Conservation (phyloP, 92 coral and sea anemone genomes). For the Umimayanthus chanpuru region DNA sequence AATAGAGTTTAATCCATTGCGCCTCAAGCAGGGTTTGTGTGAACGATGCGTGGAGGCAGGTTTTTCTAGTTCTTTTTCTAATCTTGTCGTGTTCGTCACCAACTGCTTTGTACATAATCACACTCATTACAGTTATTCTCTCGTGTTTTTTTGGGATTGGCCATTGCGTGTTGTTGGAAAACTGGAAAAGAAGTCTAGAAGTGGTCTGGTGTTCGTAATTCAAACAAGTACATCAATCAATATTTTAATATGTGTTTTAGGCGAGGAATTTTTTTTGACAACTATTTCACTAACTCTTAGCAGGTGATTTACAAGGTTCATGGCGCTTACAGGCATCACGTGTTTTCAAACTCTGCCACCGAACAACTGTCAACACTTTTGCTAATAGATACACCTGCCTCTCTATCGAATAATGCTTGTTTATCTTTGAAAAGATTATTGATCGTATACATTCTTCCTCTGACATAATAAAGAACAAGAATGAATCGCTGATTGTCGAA, state of each 20-base stretch:
- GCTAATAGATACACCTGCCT: background rate
- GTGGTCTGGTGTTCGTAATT: background rate
- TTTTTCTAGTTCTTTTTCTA: no score
- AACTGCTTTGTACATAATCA: background rate
- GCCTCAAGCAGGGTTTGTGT: no score
- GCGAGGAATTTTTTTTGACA: background rate
- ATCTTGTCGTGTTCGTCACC: no score
- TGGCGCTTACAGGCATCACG: background rate
- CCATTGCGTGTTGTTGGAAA: no score
- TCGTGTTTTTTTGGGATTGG: background rate
- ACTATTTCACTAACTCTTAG: background rate
- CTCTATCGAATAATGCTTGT: background rate
- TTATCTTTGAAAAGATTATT: background rate
- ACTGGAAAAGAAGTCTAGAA: background rate
- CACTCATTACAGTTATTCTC: no score
- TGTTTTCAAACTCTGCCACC: background rate
- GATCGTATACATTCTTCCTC: background rate
- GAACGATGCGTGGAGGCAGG: no score
- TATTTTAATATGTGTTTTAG: background rate
- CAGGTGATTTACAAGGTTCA: conserved; percentile 6
- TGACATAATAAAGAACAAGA: background rate
- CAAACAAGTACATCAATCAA: background rate
- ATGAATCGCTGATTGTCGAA: background rate
- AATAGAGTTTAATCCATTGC: no score
- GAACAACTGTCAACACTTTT: background rate